phyloP scores from a whole-genome alignment of 2,113 vertebrate species.

The Phycodurus eques region DNA sequence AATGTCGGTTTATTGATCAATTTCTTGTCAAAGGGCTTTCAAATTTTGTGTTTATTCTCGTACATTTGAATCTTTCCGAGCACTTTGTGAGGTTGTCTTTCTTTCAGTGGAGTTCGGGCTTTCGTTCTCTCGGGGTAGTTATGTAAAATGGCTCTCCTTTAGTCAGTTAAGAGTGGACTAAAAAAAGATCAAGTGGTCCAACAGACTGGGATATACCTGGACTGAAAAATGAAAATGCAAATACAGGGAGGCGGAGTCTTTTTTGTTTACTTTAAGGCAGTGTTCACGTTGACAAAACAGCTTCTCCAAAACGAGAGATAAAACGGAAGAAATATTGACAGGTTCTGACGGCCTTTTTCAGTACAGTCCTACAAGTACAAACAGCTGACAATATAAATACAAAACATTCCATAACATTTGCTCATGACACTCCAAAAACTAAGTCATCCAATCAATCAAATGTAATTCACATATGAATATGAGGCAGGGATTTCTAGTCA shows the following conservation, averaged over 20 bases:
- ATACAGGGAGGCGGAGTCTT: neutral
- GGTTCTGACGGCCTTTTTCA: slow-evolving; percentile 23
- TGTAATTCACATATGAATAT: slow-evolving; percentile 13
- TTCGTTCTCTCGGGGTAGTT: neutral
- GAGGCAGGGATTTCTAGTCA: slow-evolving; percentile 3
- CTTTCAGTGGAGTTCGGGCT: neutral
- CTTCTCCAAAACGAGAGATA: slow-evolving; percentile 29
- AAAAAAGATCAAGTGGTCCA: neutral
- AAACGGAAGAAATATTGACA: slow-evolving; percentile 6
- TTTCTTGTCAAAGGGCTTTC: too few relatives aligned
- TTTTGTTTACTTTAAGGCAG: slow-evolving; percentile 66
- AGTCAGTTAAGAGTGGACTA: neutral
- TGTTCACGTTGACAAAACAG: slow-evolving; percentile 51
- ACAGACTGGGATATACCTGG: neutral
- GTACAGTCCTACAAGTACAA: slow-evolving; percentile 46
- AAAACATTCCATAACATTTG: slow-evolving; percentile 36
- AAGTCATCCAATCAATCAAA: slow-evolving; percentile 30
- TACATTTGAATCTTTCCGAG: too few relatives aligned
- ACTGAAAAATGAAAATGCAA: slow-evolving; percentile 5
- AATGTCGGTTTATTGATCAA: too few relatives aligned
- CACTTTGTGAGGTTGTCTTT: neutral
- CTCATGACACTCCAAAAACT: slow-evolving; percentile 36
- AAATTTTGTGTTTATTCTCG: too few relatives aligned
- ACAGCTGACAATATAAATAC: slow-evolving; percentile 58
- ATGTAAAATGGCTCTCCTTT: neutral